Evolutionary conservation across 2,888 invertebrate genomes (phyloP).

Genomic region (Oscheius myriophilus): DNA sequence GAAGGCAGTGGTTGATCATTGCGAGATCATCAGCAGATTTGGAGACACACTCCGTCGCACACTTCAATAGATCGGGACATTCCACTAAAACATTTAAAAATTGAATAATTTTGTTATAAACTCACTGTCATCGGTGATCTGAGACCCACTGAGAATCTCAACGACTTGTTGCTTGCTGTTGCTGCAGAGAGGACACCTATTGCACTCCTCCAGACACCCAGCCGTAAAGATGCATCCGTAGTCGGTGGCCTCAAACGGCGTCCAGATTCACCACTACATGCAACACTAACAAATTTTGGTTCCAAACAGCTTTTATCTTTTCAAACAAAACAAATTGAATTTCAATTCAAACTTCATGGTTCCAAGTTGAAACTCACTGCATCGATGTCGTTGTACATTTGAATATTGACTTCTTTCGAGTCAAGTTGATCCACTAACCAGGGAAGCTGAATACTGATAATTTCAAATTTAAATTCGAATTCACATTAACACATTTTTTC

Average conservation of each 20-base stretch:
- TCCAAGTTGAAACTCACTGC: slow-evolving; percentile 40
- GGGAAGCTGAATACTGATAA: slow-evolving; percentile 39
- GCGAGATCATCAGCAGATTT: slow-evolving; percentile 57
- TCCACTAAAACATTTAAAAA: slow-evolving; percentile 37
- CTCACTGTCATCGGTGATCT: slow-evolving; percentile 48
- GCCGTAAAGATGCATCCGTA: slow-evolving; percentile 67
- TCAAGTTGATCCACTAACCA: slow-evolving; percentile 50
- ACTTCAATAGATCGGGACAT: slow-evolving; percentile 61
- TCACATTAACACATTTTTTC: slow-evolving; percentile 59
- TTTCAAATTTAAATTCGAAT: background rate
- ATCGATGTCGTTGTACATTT: slow-evolving; percentile 65
- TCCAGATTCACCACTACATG: slow-evolving; percentile 11
- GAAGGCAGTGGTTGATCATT: slow-evolving; percentile 51
- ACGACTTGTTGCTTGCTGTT: slow-evolving; percentile 63
- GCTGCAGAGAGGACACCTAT: slow-evolving; percentile 61
- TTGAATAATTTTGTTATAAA: background rate
- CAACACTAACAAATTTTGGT: background rate
- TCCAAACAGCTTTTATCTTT: background rate
- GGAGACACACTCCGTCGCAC: slow-evolving; percentile 61
- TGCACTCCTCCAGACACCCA: slow-evolving; percentile 66
- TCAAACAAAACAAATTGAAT: slow-evolving; percentile 1
- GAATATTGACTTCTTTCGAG: slow-evolving; percentile 50
- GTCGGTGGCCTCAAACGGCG: slow-evolving; percentile 57
- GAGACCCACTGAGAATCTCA: slow-evolving; percentile 61
- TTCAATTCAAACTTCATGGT: background rate